Conservation (phyloP, 2,113 vertebrate species). For the Tupaia tana region DNA sequence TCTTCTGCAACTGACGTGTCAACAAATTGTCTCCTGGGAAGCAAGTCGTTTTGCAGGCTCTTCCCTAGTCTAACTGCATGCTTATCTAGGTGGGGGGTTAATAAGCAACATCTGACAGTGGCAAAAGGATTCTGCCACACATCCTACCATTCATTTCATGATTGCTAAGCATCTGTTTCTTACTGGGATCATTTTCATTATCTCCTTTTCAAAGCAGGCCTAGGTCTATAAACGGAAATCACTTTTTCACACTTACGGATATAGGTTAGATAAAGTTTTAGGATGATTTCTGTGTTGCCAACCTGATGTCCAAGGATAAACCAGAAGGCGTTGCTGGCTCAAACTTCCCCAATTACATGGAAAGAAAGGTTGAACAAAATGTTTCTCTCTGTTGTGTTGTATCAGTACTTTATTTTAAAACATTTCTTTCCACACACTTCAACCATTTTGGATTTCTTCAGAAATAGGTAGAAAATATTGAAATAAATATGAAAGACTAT, state of each 20-base stretch:
- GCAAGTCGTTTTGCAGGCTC: neutral
- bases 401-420: neutral
- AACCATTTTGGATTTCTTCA: neutral
- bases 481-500: neutral
- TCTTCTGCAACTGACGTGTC: neutral
- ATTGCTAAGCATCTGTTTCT: conserved; percentile 65
- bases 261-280: neutral
- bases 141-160: conserved; percentile 17
- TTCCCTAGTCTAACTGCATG: neutral
- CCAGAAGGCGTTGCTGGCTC: neutral
- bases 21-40: conserved; percentile 40
- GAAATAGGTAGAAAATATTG: neutral
- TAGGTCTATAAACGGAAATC: conserved; percentile 34
- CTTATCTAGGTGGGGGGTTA: conserved; percentile 52
- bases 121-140: neutral
- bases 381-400: neutral
- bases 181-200: conserved; percentile 37
- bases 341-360: neutral
- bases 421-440: neutral
- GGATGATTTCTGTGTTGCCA: neutral
- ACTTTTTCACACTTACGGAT: conserved; percentile 34
- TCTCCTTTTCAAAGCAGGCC: conserved; percentile 41
- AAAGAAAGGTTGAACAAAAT: neutral
- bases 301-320: neutral
- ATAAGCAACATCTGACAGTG: conserved; percentile 53